Evolutionary conservation across 1,140 invertebrate species (phyloP).

Genomic region (Zaprionus inermis): DNA sequence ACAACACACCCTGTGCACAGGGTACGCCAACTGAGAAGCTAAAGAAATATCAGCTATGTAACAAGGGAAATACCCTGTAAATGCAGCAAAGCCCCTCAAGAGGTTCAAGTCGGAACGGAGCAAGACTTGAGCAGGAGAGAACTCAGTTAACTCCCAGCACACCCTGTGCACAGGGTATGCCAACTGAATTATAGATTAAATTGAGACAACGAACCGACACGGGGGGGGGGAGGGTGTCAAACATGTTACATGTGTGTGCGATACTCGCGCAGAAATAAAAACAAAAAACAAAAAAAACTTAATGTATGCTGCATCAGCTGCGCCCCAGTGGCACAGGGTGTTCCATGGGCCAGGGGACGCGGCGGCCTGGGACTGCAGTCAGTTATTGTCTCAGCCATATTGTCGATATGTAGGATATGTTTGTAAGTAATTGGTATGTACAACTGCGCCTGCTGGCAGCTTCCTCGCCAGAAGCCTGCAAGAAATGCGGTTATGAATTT

Average conservation of each 20-base stretch:
- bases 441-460: slow-evolving; percentile 68
- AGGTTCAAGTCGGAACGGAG: neutral
- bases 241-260: slow-evolving; percentile 26
- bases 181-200: slow-evolving; percentile 66
- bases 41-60: neutral
- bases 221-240: slow-evolving; percentile 16
- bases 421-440: slow-evolving; percentile 77
- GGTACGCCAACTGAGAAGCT: neutral
- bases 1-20: neutral
- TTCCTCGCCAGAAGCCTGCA: slow-evolving; percentile 22
- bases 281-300: slow-evolving; percentile 66
- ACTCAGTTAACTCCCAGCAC: neutral
- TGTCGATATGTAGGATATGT: slow-evolving; percentile 74
- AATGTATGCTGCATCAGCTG: slow-evolving; percentile 74
- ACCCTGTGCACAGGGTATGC: slow-evolving; percentile 3
- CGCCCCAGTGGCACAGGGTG: slow-evolving; percentile 10
- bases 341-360: neutral
- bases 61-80: neutral
- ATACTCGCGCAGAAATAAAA: too few relatives aligned
- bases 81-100: too few relatives aligned
- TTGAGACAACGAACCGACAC: slow-evolving; percentile 25
- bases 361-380: slow-evolving; percentile 16
- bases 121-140: neutral
- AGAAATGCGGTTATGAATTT: slow-evolving; percentile 78
- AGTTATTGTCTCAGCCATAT: slow-evolving; percentile 62